Evolutionary conservation across 2,797 vertebrate species (phyloP).

Genomic region (Lacerta bilineata): DNA sequence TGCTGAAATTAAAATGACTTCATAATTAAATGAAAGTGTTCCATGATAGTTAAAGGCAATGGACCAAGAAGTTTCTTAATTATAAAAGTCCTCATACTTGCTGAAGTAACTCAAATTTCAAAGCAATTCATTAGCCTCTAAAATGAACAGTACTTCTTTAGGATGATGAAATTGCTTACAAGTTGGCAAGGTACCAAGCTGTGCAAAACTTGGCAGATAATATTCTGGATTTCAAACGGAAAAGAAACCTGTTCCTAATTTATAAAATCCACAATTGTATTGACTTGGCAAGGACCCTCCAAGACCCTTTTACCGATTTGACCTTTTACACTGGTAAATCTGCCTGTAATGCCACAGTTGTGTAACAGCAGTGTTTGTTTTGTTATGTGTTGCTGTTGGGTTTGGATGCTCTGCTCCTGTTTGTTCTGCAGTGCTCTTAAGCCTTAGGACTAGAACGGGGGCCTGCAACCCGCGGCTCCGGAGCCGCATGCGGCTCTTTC

Average conservation of each 20-base stretch:
- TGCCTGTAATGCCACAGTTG: background rate
- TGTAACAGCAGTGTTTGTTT: background rate
- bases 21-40: slow-evolving; percentile 36
- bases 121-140: slow-evolving; percentile 39
- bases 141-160: slow-evolving; percentile 38
- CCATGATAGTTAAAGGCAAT: slow-evolving; percentile 51
- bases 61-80: slow-evolving; percentile 51
- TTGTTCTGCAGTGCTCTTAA: background rate
- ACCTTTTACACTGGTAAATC: slow-evolving; percentile 24
- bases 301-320: slow-evolving; percentile 16
- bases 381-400: background rate
- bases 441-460: background rate
- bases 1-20: slow-evolving; percentile 43
- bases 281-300: background rate
- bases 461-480: too few relatives aligned
- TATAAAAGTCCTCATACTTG: slow-evolving; percentile 37
- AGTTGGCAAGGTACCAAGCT: slow-evolving; percentile 25
- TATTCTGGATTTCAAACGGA: slow-evolving; percentile 20
- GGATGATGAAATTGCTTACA: slow-evolving; percentile 46
- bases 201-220: slow-evolving; percentile 29
- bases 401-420: background rate
- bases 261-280: background rate
- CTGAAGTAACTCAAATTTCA: slow-evolving; percentile 52
- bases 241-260: slow-evolving; percentile 21
- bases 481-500: too few relatives aligned